These are phyloP conservation scores for Pherbina coryleti DNA, from an alignment of 2,888 invertebrate genomes.

Conservation along the genomic window DNA sequence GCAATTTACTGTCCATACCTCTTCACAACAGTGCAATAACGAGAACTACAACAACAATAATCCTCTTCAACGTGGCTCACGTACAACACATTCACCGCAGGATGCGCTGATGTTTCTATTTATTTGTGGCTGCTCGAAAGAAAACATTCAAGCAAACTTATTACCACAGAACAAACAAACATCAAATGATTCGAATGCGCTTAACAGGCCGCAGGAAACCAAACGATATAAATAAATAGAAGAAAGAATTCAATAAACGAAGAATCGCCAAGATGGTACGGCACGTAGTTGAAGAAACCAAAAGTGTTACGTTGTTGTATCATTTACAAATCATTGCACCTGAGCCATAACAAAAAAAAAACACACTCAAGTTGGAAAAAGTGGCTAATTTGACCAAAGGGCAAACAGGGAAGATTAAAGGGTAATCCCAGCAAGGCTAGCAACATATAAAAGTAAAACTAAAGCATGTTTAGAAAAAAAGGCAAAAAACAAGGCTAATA, in stretches of 20 bases:
- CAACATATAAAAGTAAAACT: slow-evolving; percentile 3
- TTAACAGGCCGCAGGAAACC: neutral
- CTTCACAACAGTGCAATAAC: no score
- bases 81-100: slow-evolving; percentile 26
- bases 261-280: slow-evolving; percentile 19
- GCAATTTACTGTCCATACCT: no score
- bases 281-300: slow-evolving; percentile 26
- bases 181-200: neutral
- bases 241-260: slow-evolving; percentile 23
- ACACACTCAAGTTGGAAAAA: neutral
- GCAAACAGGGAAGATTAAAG: neutral
- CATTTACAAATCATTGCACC: slow-evolving; percentile 41
- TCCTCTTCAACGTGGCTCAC: neutral
- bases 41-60: neutral
- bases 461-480: neutral
- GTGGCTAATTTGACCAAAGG: neutral
- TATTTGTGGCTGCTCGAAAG: slow-evolving; percentile 9
- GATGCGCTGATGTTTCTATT: slow-evolving; percentile 27
- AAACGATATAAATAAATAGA: slow-evolving; percentile 22
- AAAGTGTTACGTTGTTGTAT: slow-evolving; percentile 28
- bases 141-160: slow-evolving; percentile 14
- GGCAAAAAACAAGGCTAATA: neutral
- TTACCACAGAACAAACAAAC: neutral
- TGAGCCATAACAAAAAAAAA: slow-evolving; percentile 35
- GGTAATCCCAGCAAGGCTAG: neutral